Evolutionary conservation across 2,113 vertebrate genomes (phyloP).

Genomic region (Nipponia nippon): DNA sequence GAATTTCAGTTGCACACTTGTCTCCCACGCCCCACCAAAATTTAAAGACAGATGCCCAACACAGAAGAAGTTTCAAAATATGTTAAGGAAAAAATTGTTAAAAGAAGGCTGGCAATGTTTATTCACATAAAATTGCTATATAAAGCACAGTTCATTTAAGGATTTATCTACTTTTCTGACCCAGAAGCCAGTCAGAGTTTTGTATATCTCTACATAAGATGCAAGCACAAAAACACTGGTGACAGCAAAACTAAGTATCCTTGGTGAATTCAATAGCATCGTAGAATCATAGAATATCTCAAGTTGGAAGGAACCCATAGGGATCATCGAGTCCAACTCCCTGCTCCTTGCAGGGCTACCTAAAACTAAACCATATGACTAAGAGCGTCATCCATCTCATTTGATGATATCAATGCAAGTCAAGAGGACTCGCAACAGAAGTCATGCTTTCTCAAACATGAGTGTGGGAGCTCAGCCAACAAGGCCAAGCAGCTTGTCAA

Average conservation of each 20-base stretch:
- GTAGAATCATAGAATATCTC: neutral
- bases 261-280: neutral
- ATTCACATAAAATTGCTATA: neutral
- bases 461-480: neutral
- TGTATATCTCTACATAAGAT: neutral
- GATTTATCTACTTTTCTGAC: neutral
- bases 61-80: neutral
- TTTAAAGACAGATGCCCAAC: neutral
- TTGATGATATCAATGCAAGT: neutral
- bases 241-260: neutral
- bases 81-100: neutral
- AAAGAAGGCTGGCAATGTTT: neutral
- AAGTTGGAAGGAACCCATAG: neutral
- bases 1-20: neutral
- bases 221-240: neutral
- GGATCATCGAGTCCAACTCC: neutral
- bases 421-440: neutral
- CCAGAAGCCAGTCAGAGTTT: neutral
- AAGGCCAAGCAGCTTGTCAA: neutral
- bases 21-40: rapidly evolving
- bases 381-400: neutral
- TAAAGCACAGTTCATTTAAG: neutral
- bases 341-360: neutral
- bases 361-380: neutral
- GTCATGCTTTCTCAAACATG: neutral